Evolutionary conservation across 1,140 invertebrate species (phyloP).

Genomic region (Euwallacea fornicatus): DNA sequence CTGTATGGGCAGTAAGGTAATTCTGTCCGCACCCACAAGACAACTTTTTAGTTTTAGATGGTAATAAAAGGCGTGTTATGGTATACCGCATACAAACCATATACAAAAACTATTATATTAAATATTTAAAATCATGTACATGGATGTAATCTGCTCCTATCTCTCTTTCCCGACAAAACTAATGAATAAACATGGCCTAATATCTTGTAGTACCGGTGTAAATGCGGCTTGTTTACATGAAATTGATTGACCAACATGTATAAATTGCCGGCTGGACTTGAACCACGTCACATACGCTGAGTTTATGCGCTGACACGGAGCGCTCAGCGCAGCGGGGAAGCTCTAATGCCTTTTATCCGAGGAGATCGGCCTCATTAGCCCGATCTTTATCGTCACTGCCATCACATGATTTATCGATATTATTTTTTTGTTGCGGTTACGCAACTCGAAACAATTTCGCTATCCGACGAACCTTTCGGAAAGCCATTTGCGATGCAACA

Average conservation of each 20-base stretch:
- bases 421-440: too few relatives aligned
- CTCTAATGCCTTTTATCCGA: conserved; percentile 17
- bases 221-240: conserved; percentile 27
- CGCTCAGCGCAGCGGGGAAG: conserved; percentile 21
- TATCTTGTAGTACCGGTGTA: conserved; percentile 7
- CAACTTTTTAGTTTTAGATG: too few relatives aligned
- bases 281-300: conserved; percentile 20
- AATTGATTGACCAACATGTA: conserved; percentile 28
- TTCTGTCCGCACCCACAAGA: too few relatives aligned
- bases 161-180: background rate
- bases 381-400: conserved; percentile 26
- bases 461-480: too few relatives aligned
- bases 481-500: too few relatives aligned
- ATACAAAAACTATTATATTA: too few relatives aligned
- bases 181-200: conserved; percentile 23
- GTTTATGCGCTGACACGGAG: conserved; percentile 21
- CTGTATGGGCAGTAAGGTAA: too few relatives aligned
- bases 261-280: conserved; percentile 19
- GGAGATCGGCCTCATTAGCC: conserved; percentile 20
- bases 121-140: too few relatives aligned
- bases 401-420: conserved; percentile 1
- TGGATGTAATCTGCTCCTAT: too few relatives aligned
- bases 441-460: too few relatives aligned
- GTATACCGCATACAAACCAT: too few relatives aligned
- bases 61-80: too few relatives aligned